Base-by-base conservation (phyloP, 2,888 invertebrate genomes). In the Drosophila parthenogenetica region DNA sequence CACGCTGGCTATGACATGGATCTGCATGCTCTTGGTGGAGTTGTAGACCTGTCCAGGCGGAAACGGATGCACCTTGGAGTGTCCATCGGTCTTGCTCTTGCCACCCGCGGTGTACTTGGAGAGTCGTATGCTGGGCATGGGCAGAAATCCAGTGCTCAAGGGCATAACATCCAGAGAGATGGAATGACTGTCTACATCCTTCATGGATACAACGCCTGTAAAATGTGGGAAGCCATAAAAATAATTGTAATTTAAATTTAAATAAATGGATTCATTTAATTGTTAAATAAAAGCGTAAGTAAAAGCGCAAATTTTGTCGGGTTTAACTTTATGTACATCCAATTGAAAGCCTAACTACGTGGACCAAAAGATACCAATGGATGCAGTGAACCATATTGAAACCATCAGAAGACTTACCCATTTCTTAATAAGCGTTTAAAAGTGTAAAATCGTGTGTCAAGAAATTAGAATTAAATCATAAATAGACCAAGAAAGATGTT, bases 41-140 rank as follows among this genome's bases (percentile, higher is more conserved):
- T 98, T 98, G 93, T 98, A 98, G 17, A 98, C 97, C 92, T 98
- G 98, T 0, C 98, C 98, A 0, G 96, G 95, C 90, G 96, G 95
- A 93, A 98, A 98, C 0, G 97, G 97, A 90, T 97, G 97, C 58
- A 97, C 93, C 68, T 97, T 94, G 0, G 97, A 97, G 87, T 96
- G 96, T 0, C 94, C 93, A 92, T 94, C 94, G 75, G 93, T 93
- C 84, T 94, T 91, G 43, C 63, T 86, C 74, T 92, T 92, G 49
- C 90, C 90, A 57, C 94, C 95, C 29, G 96, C 96, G 1, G 97
- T 96, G 92, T 98, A 98, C 89, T 97, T 97, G 4, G 97, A 97
- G 32, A 98, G 93, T 55, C 97, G 94, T 65, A 98, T 96, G 55
- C 96, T 94, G 3, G 98, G 98, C 80, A 98, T 93, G 8, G 98